Evolutionary conservation across 2,888 invertebrate species (phyloP), one percentile per base, ranked within the genome.

Genomic region (Himalopsyche anomala): DNA sequence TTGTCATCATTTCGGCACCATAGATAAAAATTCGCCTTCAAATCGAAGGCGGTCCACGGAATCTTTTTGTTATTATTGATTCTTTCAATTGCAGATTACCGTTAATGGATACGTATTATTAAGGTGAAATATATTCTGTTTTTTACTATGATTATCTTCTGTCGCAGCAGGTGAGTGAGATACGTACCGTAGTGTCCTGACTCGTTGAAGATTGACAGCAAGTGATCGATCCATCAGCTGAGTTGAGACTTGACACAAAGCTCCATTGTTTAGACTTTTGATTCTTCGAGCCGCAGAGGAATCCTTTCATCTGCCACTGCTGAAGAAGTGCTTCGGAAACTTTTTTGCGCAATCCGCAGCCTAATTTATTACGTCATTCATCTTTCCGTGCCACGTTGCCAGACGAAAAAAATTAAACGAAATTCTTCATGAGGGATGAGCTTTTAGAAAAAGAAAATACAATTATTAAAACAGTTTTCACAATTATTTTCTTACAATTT

Each of bases 211-310:
- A 40, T 80, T 42, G 40, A 42, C 80, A 36, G 80, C 80, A 80
- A 80, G 80, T 80, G 80, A 80, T 80, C 80, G 40, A 80, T 80
- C 80, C 80, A 42, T 80, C 80, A 80, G 40, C 80, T 38, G 40
- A 8, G 28, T n/a, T 19, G 42, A 40, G 42, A 80, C 80, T 62
- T 28, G 62, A 62, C 62, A 62, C 80, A 42, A 80, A 40, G 80
- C 80, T 42, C 80, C 80, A 80, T 80, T 80, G 80, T 80, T 80
- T 80, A 80, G 80, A 42, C 80, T 42, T 42, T 38, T 42, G 80
- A 80, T 38, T 42, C 42, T 80, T 80, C 40, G 40, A 42, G n/a
- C 42, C 80, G 8, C 80, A 80, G 36, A 80, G 11, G 19, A 38
- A 62, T 62, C 62, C 62, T 62, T 62, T 62, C 62, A 62, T n/a